Evolutionary conservation across 2,888 invertebrate species (phyloP).

Genomic region (Drepana falcataria): DNA sequence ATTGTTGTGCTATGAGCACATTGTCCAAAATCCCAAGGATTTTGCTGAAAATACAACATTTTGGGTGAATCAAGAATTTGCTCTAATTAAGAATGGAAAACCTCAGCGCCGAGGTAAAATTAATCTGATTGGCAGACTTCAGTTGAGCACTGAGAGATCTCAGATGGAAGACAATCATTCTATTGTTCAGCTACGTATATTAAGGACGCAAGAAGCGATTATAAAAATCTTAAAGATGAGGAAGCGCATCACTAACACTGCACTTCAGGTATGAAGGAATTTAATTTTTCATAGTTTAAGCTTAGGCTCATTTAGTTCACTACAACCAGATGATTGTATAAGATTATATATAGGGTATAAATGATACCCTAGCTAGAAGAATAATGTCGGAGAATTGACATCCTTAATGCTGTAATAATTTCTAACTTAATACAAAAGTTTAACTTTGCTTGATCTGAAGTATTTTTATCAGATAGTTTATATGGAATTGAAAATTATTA

Average conservation of each 20-base stretch:
- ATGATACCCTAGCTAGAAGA: no score
- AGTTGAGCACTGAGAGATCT: slow-evolving; percentile 95
- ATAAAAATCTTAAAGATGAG: slow-evolving; percentile 99
- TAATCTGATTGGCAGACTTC: slow-evolving; percentile 96
- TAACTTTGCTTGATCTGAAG: no score
- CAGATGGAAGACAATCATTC: slow-evolving; percentile 99
- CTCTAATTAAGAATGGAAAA: slow-evolving; percentile 95
- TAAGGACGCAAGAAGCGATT: slow-evolving; percentile 97
- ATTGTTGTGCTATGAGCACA: slow-evolving; percentile 88
- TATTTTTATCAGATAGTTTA: no score
- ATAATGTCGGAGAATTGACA: no score
- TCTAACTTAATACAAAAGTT: no score
- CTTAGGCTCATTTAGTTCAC: no score
- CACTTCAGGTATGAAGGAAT: slow-evolving; percentile 83
- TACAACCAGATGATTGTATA: no score
- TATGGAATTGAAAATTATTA: no score
- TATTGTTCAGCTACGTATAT: slow-evolving; percentile 96
- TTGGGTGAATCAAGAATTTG: slow-evolving; percentile 98
- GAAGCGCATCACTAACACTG: slow-evolving; percentile 94
- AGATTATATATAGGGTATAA: no score
- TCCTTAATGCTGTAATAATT: no score
- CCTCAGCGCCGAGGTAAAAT: slow-evolving; percentile 96
- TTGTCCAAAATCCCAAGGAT: slow-evolving; percentile 93
- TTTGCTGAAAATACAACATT: slow-evolving; percentile 95
- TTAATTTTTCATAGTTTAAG: not conserved